Evolutionary conservation across 1,140 invertebrate species (phyloP), one percentile per base, ranked within the genome.

Genomic region (Leguminivora glycinivorella): DNA sequence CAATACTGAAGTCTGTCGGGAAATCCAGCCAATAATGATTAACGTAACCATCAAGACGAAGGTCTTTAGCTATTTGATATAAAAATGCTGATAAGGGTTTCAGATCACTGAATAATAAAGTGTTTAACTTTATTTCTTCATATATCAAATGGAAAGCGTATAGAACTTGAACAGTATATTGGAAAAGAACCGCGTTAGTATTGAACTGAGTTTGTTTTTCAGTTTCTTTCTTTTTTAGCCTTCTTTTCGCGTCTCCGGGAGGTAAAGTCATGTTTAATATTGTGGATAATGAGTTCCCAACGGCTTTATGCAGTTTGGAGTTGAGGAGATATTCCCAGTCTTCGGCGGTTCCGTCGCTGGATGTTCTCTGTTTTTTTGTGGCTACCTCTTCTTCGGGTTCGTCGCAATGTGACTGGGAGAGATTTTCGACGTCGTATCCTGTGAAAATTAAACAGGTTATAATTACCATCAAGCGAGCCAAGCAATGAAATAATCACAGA

Each of bases 1-100:
- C 83, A 43, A 92, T 73, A 52, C 81, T 81, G 80, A 92, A 95
- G 14, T 94, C 82, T 4, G 92, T 84, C 0, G 98, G 97, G 82
- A 95, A 98, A 91, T 99, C 97, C 73, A 96, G 90, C 92, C 96
- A 96, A 84, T 99, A 99, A 84, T 97, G 95, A 79, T 96, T 93
- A 10, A 94, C 87, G 81, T 97, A 99, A 22, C 92, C 89, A 0
- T 93, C 87, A 26, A 97, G 92, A 67, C 94, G 93, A 66, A 99
- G 93, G 88, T 98, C 97, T 26, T 92, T 93, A 1, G 97, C 94
- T 60, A 99, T 86, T 80, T 97, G 96, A 82, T 95, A 94, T 9
- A 98, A 88, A 47, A 98, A 93, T 58, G 93, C 90, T 0, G 94
- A 96, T 22, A 99, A 80, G 0, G 95, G 92, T 56, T 93, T 92